Evolutionary conservation across 1,140 invertebrate genomes (phyloP), one percentile per base, ranked within the genome.

Genomic region (Ceratosolen solmsi): DNA sequence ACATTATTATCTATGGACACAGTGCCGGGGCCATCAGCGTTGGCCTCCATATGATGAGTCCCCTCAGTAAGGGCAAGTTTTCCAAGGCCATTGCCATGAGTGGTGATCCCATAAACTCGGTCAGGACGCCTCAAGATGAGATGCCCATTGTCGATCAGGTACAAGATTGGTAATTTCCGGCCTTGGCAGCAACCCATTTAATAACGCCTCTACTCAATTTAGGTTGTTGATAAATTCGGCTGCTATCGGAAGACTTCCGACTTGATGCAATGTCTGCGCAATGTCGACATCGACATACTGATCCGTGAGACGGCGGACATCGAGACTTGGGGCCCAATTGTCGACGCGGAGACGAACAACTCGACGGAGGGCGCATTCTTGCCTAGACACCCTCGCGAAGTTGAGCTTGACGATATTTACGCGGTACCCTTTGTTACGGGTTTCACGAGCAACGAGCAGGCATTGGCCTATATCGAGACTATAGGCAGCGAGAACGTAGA

Each of bases 1-100:
- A 96, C 80, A 94, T 99, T 0, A 96, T 96, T 22, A 92, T 99
- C 11, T 97, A 97, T 88, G 98, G 98, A 0, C 97, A 98, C 86
- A 95, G 95, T 74, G 93, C 95, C 0, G 96, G 96, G 0, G 95
- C 94, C 1, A 93, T 95, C 0, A 96, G 96, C 86, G 94, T 96
- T 1, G 94, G 94, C 0, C 88, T 96, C 0, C 95, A 96, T 84
- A 91, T 95, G 87, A 88, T 94, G 2, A 95, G 94, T 80, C 93
- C 94, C 25, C 88, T 92, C 84, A 95, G 94, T 20, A 89, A 88
- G 76, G 93, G 92, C 22, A 93, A 93, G 72, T 96, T 95, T 83
- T 87, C 93, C 9, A 94, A 93, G 86, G 94, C 94, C 0, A 95
- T 96, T 4, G 90, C 92, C 20, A 95, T 95, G 95, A 96, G 96